Evolutionary conservation across 2,888 invertebrate genomes (phyloP), one percentile per base, ranked within the genome.

Genomic region (Noctua fimbriata): DNA sequence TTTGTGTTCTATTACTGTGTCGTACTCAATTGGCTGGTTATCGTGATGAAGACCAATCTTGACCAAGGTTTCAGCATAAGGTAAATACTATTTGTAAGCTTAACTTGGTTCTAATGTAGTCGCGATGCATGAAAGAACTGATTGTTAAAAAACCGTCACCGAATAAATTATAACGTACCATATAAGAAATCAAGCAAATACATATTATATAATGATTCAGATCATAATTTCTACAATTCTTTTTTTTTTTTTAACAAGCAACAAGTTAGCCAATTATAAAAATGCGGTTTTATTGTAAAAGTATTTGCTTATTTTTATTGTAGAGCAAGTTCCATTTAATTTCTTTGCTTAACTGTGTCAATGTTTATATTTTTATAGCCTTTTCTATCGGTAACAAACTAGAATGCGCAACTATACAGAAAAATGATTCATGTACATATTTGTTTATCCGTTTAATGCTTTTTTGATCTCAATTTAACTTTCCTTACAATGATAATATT

Each of bases 191-290:
- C 14, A 58, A 72, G 47, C 67, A 36, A 47, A 21, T 12, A 32
- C 32, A 49, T 71, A 65, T 55, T 47, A n/a, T 49, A 12, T 36
- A 28, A 69, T 32, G 4, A 36, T 79, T 28, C 16, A 49, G 28
- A 60, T 60, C 52, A 66, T 73, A 82, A 78, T 83, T 78, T 78
- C 12, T n/a, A n/a, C n/a, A n/a, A n/a, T n/a, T n/a, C n/a, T n/a
- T n/a, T 7, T 72, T 69, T 73, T 1, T 55, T 1, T 55, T 74
- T 9, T 80, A 84, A 80, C 60, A 69, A 84, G 76, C 52, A 52
- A 44, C 60, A 52, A 73, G 24, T 74, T 47, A 66, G 49, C 72
- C 80, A 84, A 80, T 84, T 84, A 84, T 81, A 32, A 73, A 55
- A 78, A 73, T 47, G 5, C 5, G 12, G 36, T 76, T 83, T 74